phyloP scores from a whole-genome alignment of 2,888 invertebrate genomes.

The Andrena dorsata region DNA sequence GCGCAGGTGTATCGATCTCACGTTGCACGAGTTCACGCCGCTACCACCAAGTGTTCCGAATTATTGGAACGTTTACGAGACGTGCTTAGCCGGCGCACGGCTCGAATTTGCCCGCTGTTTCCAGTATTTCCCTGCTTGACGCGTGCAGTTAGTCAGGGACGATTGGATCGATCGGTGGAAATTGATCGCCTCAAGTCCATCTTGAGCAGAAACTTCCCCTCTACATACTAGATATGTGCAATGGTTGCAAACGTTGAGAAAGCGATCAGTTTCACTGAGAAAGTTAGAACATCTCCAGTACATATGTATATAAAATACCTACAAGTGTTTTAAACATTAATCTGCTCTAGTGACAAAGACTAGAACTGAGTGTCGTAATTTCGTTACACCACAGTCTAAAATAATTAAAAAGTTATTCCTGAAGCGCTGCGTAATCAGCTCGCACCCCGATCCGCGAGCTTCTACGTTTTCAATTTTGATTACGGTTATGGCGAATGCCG shows the following conservation, averaged over 20 bases:
- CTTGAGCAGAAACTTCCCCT: too few relatives aligned
- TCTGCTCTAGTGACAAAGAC: too few relatives aligned
- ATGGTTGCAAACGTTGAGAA: too few relatives aligned
- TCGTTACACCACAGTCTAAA: too few relatives aligned
- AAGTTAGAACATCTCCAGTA: too few relatives aligned
- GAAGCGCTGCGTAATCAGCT: too few relatives aligned
- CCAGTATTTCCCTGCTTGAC: neutral
- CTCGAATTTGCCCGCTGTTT: slow-evolving; percentile 28
- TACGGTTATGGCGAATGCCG: neutral
- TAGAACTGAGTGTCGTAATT: too few relatives aligned
- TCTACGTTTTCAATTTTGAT: slow-evolving; percentile 11
- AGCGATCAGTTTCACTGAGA: too few relatives aligned
- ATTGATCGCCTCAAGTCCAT: neutral
- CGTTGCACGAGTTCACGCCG: slow-evolving; percentile 32
- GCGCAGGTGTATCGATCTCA: slow-evolving; percentile 53
- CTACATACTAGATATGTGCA: too few relatives aligned
- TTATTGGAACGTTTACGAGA: slow-evolving; percentile 43
- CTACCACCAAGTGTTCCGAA: slow-evolving; percentile 36
- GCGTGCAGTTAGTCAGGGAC: neutral
- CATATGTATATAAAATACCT: too few relatives aligned
- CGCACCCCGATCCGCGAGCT: neutral
- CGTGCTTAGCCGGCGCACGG: slow-evolving; percentile 27
- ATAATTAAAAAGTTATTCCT: too few relatives aligned
- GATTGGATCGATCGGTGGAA: neutral
- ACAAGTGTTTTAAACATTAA: too few relatives aligned